A percentile compares a stretch with the other conserved stretches of the same genome.
These are phyloP conservation scores for Anabacerthia variegaticeps DNA, from an alignment of 2,797 vertebrate genomes.

Conservation along the genomic window DNA sequence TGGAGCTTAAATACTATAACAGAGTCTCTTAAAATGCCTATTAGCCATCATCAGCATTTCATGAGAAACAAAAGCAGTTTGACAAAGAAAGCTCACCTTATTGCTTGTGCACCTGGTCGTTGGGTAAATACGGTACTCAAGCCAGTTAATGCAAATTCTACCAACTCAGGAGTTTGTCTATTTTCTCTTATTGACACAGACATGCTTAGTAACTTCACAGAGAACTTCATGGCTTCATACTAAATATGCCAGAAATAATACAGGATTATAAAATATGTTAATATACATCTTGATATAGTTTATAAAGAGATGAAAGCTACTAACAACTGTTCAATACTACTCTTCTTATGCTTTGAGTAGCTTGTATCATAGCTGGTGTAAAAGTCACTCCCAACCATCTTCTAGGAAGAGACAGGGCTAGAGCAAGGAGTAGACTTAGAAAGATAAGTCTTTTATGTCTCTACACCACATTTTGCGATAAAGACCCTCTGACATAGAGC, in stretches of 20 bases:
- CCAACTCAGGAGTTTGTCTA: slow-evolving; percentile 83
- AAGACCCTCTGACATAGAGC: accelerated
- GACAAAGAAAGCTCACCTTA: slow-evolving; percentile 81
- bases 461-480: background rate
- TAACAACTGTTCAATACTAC: background rate
- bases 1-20: background rate
- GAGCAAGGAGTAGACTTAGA: background rate
- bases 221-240: slow-evolving; percentile 94
- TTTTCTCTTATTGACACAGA: slow-evolving; percentile 87
- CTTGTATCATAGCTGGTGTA: background rate
- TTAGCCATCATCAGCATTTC: background rate
- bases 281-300: background rate
- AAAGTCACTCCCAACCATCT: background rate
- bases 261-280: background rate
- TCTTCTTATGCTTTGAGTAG: background rate
- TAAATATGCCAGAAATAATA: slow-evolving; percentile 57
- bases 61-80: background rate
- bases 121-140: slow-evolving; percentile 88
- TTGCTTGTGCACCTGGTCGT: slow-evolving; percentile 93
- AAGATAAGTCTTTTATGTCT: background rate
- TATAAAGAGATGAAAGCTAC: background rate
- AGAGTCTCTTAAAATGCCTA: background rate
- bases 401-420: background rate
- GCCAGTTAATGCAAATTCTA: slow-evolving; percentile 87
- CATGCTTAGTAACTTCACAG: slow-evolving; percentile 89